Percentiles rank a stretch among this genome's conserved stretches.
These are phyloP conservation scores for Ochlodes sylvanus DNA, from an alignment of 2,888 invertebrate species.

Conservation along the genomic window DNA sequence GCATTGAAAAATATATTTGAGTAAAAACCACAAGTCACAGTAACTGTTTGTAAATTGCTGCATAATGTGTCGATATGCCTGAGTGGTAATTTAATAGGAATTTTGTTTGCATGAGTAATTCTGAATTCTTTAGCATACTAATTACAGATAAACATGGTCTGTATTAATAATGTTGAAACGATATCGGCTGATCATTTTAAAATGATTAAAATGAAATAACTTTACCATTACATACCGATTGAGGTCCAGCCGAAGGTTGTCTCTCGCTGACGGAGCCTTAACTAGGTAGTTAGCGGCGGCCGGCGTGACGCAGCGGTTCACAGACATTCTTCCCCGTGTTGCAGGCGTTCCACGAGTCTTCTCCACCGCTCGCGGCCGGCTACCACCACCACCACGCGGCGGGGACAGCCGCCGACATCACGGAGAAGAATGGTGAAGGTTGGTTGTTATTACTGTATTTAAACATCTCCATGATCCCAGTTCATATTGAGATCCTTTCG, in stretches of 20 bases:
- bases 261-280: slow-evolving; percentile 2
- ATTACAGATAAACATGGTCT: no score
- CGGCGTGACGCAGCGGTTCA: slow-evolving; percentile 61
- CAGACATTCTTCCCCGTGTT: slow-evolving; percentile 53
- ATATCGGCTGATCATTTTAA: no score
- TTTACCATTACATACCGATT: neutral
- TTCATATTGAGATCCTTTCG: no score
- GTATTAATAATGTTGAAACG: no score
- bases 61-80: neutral
- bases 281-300: slow-evolving; percentile 38
- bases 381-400: no score
- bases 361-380: neutral
- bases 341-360: slow-evolving; percentile 39
- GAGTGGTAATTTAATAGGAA: no score
- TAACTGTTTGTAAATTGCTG: neutral
- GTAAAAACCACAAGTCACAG: neutral
- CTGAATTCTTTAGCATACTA: no score
- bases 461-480: no score
- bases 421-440: neutral
- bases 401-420: no score
- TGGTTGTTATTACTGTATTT: neutral
- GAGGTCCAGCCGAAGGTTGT: neutral
- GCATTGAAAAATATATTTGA: neutral
- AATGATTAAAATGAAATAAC: no score
- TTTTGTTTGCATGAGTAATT: no score